These are phyloP conservation scores for Buathra laborator DNA, from an alignment of 2,888 invertebrate species.

Conservation along the genomic window DNA sequence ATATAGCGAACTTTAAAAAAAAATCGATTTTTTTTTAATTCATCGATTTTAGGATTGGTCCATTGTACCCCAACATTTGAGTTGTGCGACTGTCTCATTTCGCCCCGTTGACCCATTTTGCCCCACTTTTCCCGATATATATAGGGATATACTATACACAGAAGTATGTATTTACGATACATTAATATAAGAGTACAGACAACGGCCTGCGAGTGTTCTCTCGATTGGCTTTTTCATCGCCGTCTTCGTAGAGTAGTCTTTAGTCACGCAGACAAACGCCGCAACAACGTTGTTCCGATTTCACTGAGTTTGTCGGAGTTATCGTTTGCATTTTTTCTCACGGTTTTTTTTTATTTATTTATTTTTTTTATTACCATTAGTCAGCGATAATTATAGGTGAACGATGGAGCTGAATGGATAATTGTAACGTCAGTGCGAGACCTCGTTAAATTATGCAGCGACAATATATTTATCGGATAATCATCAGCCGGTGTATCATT, in stretches of 20 bases:
- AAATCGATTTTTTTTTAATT: too few relatives aligned
- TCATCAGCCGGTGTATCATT: background rate
- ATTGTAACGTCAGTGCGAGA: constrained; percentile 31
- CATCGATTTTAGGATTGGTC: too few relatives aligned
- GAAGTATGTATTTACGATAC: constrained; percentile 20
- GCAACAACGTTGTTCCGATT: constrained; percentile 51
- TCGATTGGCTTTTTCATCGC: constrained; percentile 60
- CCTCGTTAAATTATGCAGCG: background rate
- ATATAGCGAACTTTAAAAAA: too few relatives aligned
- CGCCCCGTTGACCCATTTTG: too few relatives aligned
- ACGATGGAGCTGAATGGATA: constrained; percentile 43
- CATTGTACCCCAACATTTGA: too few relatives aligned
- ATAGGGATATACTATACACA: constrained; percentile 9
- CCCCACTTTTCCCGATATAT: too few relatives aligned
- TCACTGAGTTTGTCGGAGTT: constrained; percentile 32
- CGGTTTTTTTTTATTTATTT: background rate
- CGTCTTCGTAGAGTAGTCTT: constrained; percentile 10
- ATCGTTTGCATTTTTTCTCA: constrained; percentile 37
- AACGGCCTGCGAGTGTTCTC: constrained; percentile 44
- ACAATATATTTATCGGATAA: background rate
- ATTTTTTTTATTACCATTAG: constrained; percentile 50
- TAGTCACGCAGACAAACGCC: background rate
- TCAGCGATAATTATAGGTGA: constrained; percentile 51
- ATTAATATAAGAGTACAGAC: constrained; percentile 45
- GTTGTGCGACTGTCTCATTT: too few relatives aligned